Evolutionary conservation across 2,888 invertebrate species (phyloP).

Genomic region (Dastarcus helophoroides): DNA sequence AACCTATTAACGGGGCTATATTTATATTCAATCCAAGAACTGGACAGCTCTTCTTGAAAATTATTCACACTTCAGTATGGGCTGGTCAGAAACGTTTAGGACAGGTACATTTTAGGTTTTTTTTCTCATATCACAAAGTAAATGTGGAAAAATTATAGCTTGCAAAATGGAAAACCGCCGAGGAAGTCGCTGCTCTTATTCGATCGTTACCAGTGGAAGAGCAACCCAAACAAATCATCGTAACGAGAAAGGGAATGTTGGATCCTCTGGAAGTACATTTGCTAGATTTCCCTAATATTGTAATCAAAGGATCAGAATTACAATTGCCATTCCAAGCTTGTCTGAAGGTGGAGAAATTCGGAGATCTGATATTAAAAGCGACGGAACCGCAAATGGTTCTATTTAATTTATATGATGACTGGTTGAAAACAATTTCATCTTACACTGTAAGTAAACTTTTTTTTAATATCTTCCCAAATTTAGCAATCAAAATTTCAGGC

Average conservation of each 20-base stretch:
- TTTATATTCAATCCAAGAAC: conserved; percentile 99
- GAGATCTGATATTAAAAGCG: conserved; percentile 96
- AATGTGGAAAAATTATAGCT: conserved; percentile 41
- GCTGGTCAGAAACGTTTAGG: conserved; percentile 99
- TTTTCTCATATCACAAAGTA: conserved; percentile 5
- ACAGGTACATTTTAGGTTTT: conserved; percentile 45
- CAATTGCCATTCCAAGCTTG: conserved; percentile 99
- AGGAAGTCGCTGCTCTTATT: conserved; percentile 99
- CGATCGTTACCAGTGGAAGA: conserved; percentile 98
- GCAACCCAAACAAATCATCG: conserved; percentile 99
- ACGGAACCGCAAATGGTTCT: conserved; percentile 99
- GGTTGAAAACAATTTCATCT: conserved; percentile 98
- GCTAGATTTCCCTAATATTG: conserved; percentile 99
- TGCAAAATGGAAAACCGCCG: conserved; percentile 99
- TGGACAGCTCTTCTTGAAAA: conserved; percentile 97
- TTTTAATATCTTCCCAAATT: conserved; percentile 1
- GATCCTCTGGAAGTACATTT: conserved; percentile 99
- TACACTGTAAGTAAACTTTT: conserved; percentile 60
- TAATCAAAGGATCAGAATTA: conserved; percentile 97
- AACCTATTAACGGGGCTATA: conserved; percentile 99
- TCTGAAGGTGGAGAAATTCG: conserved; percentile 97
- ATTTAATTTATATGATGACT: conserved; percentile 98
- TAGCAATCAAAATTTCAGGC: conserved; percentile 44
- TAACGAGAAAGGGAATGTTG: conserved; percentile 99
- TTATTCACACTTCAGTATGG: conserved; percentile 99